Percentiles rank a stretch among this genome's conserved stretches.
phyloP scores from a whole-genome alignment of 2,888 invertebrate genomes.

The Cynaeus angustus region DNA sequence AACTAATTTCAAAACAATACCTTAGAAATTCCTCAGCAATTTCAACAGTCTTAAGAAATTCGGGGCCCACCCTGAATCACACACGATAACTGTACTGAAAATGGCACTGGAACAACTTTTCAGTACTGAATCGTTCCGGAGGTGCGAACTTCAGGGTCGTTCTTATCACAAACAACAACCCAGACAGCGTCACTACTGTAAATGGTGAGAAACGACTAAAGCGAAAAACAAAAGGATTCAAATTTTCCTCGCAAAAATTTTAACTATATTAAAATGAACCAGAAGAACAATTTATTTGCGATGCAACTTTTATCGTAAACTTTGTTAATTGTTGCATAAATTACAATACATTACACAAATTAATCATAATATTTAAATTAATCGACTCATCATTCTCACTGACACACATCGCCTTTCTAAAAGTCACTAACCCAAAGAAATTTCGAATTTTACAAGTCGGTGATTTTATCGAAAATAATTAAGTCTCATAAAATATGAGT shows the following conservation, averaged over 20 bases:
- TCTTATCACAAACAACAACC: conserved; percentile 16
- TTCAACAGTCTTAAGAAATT: neutral
- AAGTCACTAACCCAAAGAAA: too few relatives aligned
- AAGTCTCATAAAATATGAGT: neutral
- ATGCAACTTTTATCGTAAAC: neutral
- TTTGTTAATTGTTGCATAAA: conserved; percentile 27
- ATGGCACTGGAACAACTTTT: conserved; percentile 8
- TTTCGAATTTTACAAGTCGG: conserved; percentile 15
- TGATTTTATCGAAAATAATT: conserved; percentile 8
- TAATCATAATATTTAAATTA: conserved; percentile 23
- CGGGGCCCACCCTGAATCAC: neutral
- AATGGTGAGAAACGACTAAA: conserved; percentile 3
- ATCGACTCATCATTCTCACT: conserved; percentile 8
- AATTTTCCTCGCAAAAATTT: conserved; percentile 13
- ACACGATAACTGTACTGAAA: conserved; percentile 14
- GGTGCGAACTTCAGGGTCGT: conserved; percentile 26
- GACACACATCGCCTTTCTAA: conserved; percentile 13
- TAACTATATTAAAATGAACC: neutral
- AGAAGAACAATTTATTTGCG: neutral
- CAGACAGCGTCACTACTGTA: conserved; percentile 8
- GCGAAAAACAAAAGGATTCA: neutral
- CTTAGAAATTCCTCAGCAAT: neutral
- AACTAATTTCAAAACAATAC: neutral
- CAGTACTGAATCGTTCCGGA: conserved; percentile 19
- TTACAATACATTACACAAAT: conserved; percentile 18